Conservation (phyloP, 2,113 vertebrate species). For the Rhynchomys soricoides region DNA sequence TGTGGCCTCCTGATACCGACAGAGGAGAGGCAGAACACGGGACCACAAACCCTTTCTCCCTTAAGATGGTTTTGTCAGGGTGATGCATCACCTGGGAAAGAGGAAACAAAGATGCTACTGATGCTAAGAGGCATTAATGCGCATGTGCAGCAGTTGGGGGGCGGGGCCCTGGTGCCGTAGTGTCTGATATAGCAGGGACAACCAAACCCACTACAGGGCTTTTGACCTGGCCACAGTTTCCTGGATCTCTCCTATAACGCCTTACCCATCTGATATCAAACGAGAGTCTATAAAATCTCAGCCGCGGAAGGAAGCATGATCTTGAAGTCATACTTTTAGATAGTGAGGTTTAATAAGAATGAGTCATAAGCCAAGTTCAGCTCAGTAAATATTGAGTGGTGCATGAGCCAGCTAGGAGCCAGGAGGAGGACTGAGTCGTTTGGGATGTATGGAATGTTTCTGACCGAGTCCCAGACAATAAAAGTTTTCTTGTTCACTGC, state of each 20-base stretch:
- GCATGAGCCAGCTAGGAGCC: neutral
- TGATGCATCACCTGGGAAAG: neutral
- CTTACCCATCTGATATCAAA: neutral
- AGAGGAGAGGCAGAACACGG: too few species aligned
- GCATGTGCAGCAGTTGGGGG: neutral
- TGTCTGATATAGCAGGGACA: neutral
- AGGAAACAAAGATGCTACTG: too few species aligned
- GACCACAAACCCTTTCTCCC: neutral
- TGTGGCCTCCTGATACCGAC: too few species aligned
- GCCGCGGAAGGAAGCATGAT: neutral
- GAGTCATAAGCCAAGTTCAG: conserved; percentile 23
- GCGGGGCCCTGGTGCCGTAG: neutral
- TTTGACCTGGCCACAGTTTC: neutral
- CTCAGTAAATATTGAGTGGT: neutral
- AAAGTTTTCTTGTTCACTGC: neutral
- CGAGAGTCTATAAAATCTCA: neutral
- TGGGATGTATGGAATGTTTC: neutral
- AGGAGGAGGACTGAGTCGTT: neutral
- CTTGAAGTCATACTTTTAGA: conserved; percentile 27
- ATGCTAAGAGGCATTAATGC: too few species aligned
- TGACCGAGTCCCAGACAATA: neutral
- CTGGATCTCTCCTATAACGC: neutral
- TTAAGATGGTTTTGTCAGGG: neutral
- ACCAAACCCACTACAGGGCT: neutral
- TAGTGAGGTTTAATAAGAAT: neutral